Evolutionary conservation across 2,797 vertebrate species (phyloP), one percentile per base, ranked within the genome.

Genomic region (Smutsia temminckii): DNA sequence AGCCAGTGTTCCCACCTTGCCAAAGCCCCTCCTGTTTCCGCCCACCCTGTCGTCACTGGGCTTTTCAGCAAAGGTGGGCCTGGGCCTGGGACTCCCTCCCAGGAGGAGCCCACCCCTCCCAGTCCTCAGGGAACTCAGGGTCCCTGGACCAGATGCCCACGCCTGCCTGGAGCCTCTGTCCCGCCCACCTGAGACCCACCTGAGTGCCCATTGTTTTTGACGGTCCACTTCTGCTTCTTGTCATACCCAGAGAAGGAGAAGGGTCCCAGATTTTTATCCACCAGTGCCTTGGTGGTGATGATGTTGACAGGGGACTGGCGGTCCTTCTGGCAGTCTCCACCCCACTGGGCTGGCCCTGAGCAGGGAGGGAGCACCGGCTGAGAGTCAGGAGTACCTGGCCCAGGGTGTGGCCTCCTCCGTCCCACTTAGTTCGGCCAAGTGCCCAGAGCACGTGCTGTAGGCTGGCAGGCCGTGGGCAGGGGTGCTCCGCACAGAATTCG

Each of bases 261-360:
- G 0, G 96, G 96, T 8, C 91, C 97, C 64, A 99, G 98, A 0
- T 16, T 95, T 4, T 53, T 21, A 12, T 99, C 92, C 16, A 85
- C 63, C 27, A 94, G 0, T 0, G 98, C 98, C 84, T 98, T 98
- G 69, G 85, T 97, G 93, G 99, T 99, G 96, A 99, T 95, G 0
- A 99, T 98, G 97, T 99, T 99, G 96, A 99, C 98, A 23, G 99
- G 99, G 0, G 99, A 99, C 97, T 99, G 99, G 0, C 0, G 25
- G 0, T 0, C 20, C 29, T 97, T 98, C 0, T 18, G 94, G 97
- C 99, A 99, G 0, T 21, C 4, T 0, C 0, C 0, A 1, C 92
- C 2, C 99, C 99, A 99, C 0, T 49, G 12, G 0, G 93, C 95
- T n/a, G 99, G 99, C 4, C 17, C 99, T 99, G 78, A 51, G 80